phyloP scores from a whole-genome alignment of 2,888 invertebrate genomes.

The Pilophorus perplexus region DNA sequence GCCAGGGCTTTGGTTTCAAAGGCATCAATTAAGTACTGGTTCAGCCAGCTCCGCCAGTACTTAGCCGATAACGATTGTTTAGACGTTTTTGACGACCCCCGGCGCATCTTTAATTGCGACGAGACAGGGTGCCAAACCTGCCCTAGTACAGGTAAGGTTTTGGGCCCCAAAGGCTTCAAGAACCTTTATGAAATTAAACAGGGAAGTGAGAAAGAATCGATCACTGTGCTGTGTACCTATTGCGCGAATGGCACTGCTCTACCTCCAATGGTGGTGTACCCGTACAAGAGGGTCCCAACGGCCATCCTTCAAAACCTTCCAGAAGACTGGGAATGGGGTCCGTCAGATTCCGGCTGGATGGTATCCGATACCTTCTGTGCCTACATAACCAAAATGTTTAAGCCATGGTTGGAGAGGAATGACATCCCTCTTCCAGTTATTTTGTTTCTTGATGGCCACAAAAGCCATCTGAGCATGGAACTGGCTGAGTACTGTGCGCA shows the following conservation, averaged over 20 bases:
- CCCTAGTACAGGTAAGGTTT: slow-evolving; percentile 1
- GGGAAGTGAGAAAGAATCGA: slow-evolving; percentile 17
- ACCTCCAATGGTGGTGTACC: slow-evolving; percentile 22
- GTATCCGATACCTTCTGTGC: slow-evolving; percentile 3
- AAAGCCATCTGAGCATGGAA: slow-evolving; percentile 18
- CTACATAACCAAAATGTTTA: slow-evolving; percentile 14
- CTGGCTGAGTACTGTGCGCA: slow-evolving; percentile 7
- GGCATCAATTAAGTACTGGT: background rate
- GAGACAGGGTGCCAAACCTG: slow-evolving; percentile 20
- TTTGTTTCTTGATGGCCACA: slow-evolving; percentile 16
- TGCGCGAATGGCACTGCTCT: background rate
- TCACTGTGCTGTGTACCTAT: slow-evolving; percentile 9
- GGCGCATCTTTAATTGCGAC: slow-evolving; percentile 1
- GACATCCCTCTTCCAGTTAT: background rate
- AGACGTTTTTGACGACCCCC: background rate
- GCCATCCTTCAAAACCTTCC: slow-evolving; percentile 8
- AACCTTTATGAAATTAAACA: background rate
- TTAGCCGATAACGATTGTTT: background rate
- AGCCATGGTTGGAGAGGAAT: background rate
- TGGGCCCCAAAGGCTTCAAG: slow-evolving; percentile 12
- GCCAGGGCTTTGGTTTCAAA: background rate
- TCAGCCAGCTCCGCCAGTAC: background rate
- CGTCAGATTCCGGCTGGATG: slow-evolving; percentile 18
- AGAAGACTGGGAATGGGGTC: slow-evolving; percentile 5
- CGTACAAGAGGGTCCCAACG: background rate